Base-by-base conservation (phyloP, 1,140 invertebrate genomes). In the Philotrypesis tridentata region DNA sequence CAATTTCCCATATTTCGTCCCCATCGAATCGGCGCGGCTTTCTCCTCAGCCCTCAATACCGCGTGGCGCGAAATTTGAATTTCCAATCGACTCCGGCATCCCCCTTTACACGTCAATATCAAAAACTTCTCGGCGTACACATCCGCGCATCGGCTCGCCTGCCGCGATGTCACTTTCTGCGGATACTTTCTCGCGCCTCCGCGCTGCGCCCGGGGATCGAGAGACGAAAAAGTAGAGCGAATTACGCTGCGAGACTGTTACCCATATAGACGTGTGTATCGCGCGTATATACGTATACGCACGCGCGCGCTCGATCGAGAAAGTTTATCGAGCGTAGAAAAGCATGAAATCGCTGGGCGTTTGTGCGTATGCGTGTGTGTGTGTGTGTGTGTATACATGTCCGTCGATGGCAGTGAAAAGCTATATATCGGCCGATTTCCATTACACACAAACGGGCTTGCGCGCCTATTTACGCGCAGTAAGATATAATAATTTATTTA, bases 311-410 rank as follows among this genome's bases (percentile, higher is more conserved):
- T 31, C 37, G 43, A 82, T 82, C 80, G 81, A 40, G 80, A 82
- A 82, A 82, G 81, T 82, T 73, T 27, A 80, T 72, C 73, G 73
- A 75, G 79, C 70, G 48, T 73, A 73, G 48, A 80, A 80, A 74
- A 65, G n/a, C 71, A 73, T 48, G 48, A 60, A 73, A 65, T 76
- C 31, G 74, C n/a, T 3, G 4, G 33, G 4, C 3, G 4, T 37
- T 37, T 37, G 37, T n/a, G n/a, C n/a, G n/a, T n/a, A n/a, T n/a
- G 11, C 25, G 43, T 23, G 48, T n/a, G 27, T 23, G 31, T 6
- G 68, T 33, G 68, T 25, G 75, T 71, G 23, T 48, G 23, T 73
- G n/a, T 60, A 73, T 25, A 60, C 40, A 43, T n/a, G n/a, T n/a
- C n/a, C n/a, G n/a, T n/a, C n/a, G n/a, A n/a, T n/a, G n/a, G n/a